phyloP scores from a whole-genome alignment of 2,797 vertebrate species.

The Falco novaeseelandiae region DNA sequence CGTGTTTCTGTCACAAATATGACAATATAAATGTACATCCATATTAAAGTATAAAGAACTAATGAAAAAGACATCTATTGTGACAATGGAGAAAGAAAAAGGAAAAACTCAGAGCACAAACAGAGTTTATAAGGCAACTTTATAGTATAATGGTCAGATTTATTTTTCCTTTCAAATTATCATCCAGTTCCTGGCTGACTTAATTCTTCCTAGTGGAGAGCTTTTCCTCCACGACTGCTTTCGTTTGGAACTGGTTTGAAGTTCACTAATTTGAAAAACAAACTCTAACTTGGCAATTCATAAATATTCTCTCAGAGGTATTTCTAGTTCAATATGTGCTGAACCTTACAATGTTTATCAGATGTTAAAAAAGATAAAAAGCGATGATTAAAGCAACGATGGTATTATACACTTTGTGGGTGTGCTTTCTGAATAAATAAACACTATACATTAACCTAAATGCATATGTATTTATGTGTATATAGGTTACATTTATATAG shows the following conservation, averaged over 20 bases:
- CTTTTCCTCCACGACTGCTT: neutral
- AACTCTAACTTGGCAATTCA: neutral
- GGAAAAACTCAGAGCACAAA: neutral
- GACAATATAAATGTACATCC: neutral
- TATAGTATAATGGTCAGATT: neutral
- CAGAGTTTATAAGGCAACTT: neutral
- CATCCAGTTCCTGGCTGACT: neutral
- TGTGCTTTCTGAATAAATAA: neutral
- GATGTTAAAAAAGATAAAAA: neutral
- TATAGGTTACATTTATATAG: neutral
- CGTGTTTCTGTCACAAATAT: neutral
- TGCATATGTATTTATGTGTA: neutral
- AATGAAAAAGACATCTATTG: neutral
- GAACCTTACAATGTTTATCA: neutral
- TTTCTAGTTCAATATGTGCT: neutral
- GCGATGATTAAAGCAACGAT: neutral
- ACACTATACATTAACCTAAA: neutral
- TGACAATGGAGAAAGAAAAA: neutral
- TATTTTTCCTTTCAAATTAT: constrained; percentile 25
- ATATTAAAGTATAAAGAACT: neutral
- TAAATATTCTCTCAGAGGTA: neutral
- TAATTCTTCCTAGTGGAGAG: constrained; percentile 18
- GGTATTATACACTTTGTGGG: neutral
- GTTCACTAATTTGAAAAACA: constrained; percentile 35
- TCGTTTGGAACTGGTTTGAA: constrained; percentile 16